A percentile compares a stretch with the other conserved stretches of the same genome.
phyloP scores from a whole-genome alignment of 1,140 invertebrate species.

The Lethocerus indicus region DNA sequence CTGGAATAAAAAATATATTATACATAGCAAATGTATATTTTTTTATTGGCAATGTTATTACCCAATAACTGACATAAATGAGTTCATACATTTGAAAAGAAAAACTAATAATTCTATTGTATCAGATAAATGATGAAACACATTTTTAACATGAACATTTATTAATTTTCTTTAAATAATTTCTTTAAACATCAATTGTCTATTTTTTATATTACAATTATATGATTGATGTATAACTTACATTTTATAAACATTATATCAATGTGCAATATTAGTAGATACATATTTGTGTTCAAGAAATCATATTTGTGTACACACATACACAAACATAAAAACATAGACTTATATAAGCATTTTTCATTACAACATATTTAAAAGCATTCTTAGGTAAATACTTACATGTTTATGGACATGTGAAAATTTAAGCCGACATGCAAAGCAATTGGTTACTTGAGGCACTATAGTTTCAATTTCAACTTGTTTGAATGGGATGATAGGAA shows the following conservation, averaged over 20 bases:
- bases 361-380: too few species aligned
- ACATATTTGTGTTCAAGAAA: neutral
- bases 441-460: neutral
- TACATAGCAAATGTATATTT: neutral
- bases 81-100: too few species aligned
- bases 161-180: too few species aligned
- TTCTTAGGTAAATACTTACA: constrained; percentile 31
- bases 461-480: constrained; percentile 29
- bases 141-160: too few species aligned
- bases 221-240: neutral
- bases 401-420: constrained; percentile 39
- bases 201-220: too few species aligned
- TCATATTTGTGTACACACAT: neutral
- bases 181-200: too few species aligned
- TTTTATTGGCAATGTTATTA: too few species aligned
- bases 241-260: neutral
- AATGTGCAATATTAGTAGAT: neutral
- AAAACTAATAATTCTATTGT: too few species aligned
- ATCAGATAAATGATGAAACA: too few species aligned
- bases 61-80: too few species aligned
- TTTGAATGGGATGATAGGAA: constrained; percentile 72
- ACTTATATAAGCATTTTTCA: too few species aligned
- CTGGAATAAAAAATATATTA: constrained; percentile 28
- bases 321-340: neutral
- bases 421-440: constrained; percentile 12